Base-by-base conservation (phyloP, 2,888 invertebrate species). In the Hirudinaria manillensis region DNA sequence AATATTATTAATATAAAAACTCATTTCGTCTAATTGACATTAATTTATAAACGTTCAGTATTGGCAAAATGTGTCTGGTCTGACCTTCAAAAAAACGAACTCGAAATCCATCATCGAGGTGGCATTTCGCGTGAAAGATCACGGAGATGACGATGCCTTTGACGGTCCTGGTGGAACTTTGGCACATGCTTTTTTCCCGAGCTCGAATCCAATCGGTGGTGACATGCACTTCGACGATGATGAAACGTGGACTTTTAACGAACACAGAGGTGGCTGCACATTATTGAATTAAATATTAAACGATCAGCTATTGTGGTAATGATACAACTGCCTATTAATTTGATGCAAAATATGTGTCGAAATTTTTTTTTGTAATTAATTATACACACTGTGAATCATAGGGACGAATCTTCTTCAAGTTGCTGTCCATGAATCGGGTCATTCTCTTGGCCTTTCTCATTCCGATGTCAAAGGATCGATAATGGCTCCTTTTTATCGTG, bases 401-500 rank as follows among this genome's bases (percentile, higher is more conserved):
- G 87, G 87, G 36, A 83, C 85, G 2, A 86, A 87, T 80, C 81
- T 87, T 45, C 85, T 86, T 77, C 85, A 86, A 78, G 87, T 87
- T 74, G 94, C 94, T 0, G 94, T 95, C 21, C 98, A 98, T 86
- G 97, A 98, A 87, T 94, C 98, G 81, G 97, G 97, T 0, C 98
- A 99, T 86, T 94, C 96, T 0, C 87, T 99, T 67, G 98, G 98
- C 27, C 87, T 99, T 65, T 94, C 94, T 61, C 98, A 98, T 86
- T 94, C 95, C 10, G 94, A 95, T 83, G 91, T 93, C 0, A 89
- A 91, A 78, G 89, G 90, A 1, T 94, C 98, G 0, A 88, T 98
- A 32, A 98, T 98, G 98, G 96, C 96, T 4, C 97, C 98, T 3
- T 97, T 96, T 87, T 98, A 98, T 86, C 89, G 94, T 81, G 94